These are phyloP conservation scores for Upupa epops DNA, from an alignment of 2,113 vertebrate species.

Conservation along the genomic window DNA sequence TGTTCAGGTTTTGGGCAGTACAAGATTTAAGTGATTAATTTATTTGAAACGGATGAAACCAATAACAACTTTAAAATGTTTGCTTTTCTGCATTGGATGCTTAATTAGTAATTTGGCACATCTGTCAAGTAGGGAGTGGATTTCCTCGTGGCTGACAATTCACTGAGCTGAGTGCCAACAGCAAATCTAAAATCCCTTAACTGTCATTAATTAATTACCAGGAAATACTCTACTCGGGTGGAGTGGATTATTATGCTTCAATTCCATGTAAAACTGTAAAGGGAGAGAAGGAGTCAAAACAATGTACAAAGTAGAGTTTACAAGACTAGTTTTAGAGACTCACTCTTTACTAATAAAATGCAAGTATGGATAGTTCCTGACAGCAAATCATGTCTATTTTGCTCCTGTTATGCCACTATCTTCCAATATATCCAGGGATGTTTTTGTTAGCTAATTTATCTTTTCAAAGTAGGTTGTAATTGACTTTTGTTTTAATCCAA, in stretches of 20 bases:
- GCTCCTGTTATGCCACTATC: no score
- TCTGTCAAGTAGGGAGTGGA: slow-evolving; percentile 22
- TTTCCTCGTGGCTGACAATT: slow-evolving; percentile 45
- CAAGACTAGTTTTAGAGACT: not conserved
- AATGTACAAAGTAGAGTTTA: not conserved
- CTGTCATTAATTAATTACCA: slow-evolving; percentile 51
- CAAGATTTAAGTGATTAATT: not conserved
- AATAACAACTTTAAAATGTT: not conserved
- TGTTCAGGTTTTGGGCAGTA: not conserved
- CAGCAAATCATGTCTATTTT: no score
- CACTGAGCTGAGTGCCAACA: slow-evolving; percentile 2
- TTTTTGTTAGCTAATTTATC: no score
- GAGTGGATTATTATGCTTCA: not conserved
- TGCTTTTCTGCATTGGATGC: not conserved
- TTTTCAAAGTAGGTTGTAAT: no score
- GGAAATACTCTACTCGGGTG: slow-evolving; percentile 52
- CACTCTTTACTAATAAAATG: no score
- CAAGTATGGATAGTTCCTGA: no score
- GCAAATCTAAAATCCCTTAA: slow-evolving; percentile 36
- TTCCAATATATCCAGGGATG: no score
- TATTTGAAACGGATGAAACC: not conserved
- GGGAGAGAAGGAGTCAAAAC: not conserved
- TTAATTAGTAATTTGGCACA: slow-evolving; percentile 38
- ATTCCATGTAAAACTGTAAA: not conserved
- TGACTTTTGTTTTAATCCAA: no score